phyloP scores from a whole-genome alignment of 2,113 vertebrate species.

The Geococcyx californianus region DNA sequence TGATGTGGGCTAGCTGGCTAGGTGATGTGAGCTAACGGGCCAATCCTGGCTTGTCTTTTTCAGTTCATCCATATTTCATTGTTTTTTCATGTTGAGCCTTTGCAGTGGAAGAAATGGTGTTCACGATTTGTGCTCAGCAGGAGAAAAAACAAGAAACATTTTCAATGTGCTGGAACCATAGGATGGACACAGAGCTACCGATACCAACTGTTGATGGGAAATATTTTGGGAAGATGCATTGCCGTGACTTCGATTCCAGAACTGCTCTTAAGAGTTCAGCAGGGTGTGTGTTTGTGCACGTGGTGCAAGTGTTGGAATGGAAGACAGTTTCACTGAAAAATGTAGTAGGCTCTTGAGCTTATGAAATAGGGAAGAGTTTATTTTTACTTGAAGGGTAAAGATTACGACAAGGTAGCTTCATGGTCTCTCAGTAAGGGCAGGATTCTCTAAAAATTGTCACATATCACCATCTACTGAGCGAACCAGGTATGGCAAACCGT shows the following conservation, averaged over 20 bases:
- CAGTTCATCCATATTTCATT: fast-evolving
- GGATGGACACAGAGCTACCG: too few relatives aligned
- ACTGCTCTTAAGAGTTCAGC: not conserved
- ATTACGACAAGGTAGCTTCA: not conserved
- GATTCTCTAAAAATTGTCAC: not conserved
- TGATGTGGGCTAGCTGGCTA: not conserved
- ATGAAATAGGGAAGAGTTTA: not conserved
- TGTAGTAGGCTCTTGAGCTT: not conserved
- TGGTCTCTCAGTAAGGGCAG: not conserved
- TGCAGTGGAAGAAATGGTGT: not conserved
- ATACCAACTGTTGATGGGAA: not conserved
- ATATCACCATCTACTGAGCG: conserved; percentile 68
- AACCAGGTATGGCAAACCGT: not conserved
- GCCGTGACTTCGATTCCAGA: not conserved
- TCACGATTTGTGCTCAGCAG: fast-evolving
- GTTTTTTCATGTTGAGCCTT: not conserved
- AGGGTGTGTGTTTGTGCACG: fast-evolving
- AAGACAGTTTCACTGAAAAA: not conserved
- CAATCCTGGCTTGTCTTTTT: not conserved
- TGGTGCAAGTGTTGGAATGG: fast-evolving
- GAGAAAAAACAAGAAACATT: not conserved
- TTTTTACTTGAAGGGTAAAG: not conserved
- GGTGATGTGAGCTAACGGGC: not conserved
- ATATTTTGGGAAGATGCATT: not conserved
- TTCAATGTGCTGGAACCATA: not conserved